Evolutionary conservation across 2,113 vertebrate species (phyloP), one percentile per base, ranked within the genome.

Genomic region (Tylochromis polylepis): DNA sequence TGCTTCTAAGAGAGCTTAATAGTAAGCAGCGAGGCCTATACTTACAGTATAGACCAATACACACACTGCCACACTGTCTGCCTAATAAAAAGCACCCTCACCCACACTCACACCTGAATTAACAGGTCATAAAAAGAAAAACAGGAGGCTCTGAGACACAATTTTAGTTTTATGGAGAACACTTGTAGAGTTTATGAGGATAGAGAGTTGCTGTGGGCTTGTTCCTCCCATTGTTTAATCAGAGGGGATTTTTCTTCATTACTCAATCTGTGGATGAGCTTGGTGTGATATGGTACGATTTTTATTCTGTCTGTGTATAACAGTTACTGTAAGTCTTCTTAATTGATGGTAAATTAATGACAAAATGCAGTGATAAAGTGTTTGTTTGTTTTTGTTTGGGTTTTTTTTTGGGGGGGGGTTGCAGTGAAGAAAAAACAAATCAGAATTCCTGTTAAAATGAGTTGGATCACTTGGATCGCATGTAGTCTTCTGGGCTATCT

Each of bases 141-240:
- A 91, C 88, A 8, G 88, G 89, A 93, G 82, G 88, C 89, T 85
- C 82, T 12, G 43, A 89, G 84, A 88, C 70, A 58, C 85, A 79
- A 24, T 93, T 91, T 87, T 5, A 82, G 78, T 92, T 94, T 95
- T 95, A 93, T 92, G 77, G 92, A 82, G 88, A 93, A 87, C 88
- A 88, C 92, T 92, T 88, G 75, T 87, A 38, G 86, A 85, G 86
- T 95, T 95, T 93, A 94, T 87, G 89, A 85, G 91, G 86, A 87
- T 15, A 20, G 85, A 85, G 81, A 78, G 46, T 75, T 65, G 24
- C 70, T 65, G 60, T 20, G 87, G 91, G 81, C 55, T 18, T 83
- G 89, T 36, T 79, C 78, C 86, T 85, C 92, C 88, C 72, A 5
- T 87, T 85, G 72, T 93, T 92, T 58, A 85, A 85, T 86, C 78